Conservation (phyloP, 1,140 invertebrate genomes). For the Coptotermes formosanus region DNA sequence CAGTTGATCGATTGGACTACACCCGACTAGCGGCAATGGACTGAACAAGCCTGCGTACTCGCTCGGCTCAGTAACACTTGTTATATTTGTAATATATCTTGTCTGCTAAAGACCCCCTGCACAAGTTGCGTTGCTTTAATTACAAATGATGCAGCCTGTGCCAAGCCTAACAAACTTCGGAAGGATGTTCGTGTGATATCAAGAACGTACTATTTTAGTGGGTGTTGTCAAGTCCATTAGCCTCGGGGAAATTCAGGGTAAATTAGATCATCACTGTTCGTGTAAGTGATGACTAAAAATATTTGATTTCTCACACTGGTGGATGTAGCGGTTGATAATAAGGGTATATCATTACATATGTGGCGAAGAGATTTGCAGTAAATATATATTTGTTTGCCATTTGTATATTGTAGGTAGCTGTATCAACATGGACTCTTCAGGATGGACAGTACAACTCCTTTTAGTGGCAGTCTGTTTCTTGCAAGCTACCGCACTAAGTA, state of each 20-base stretch:
- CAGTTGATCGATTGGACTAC: slow-evolving; percentile 7
- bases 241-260: slow-evolving; percentile 16
- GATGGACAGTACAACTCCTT: background rate
- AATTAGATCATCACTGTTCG: background rate
- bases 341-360: background rate
- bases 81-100: background rate
- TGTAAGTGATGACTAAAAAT: background rate
- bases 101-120: background rate
- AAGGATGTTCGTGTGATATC: background rate
- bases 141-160: background rate
- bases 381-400: background rate
- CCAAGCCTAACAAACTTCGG: background rate
- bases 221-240: slow-evolving; percentile 10
- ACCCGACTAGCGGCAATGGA: slow-evolving; percentile 12
- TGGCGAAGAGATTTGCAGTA: background rate
- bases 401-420: background rate
- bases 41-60: slow-evolving; percentile 10
- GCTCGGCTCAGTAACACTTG: background rate
- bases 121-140: background rate
- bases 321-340: background rate
- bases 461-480: background rate
- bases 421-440: background rate
- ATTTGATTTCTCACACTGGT: background rate
- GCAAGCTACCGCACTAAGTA: background rate
- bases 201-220: background rate